These are phyloP conservation scores for Propithecus deckenii DNA, from an alignment of 2,797 vertebrate species.

Conservation along the genomic window DNA sequence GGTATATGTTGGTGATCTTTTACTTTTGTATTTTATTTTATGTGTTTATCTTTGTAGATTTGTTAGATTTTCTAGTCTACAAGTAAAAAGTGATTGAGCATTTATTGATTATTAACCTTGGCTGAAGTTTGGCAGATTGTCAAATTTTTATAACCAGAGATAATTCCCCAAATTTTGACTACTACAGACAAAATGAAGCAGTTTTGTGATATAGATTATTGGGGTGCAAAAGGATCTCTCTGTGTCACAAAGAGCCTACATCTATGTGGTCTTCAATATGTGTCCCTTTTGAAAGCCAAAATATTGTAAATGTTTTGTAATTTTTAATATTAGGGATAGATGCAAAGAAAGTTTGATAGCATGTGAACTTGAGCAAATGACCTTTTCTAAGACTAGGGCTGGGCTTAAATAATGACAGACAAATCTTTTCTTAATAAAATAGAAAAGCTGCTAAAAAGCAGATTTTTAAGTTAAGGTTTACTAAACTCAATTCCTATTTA, in stretches of 20 bases:
- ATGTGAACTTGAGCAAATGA: slow-evolving; percentile 83
- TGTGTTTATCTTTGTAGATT: slow-evolving; percentile 65
- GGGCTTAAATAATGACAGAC: slow-evolving; percentile 82
- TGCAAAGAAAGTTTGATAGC: slow-evolving; percentile 82
- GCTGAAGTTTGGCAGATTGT: slow-evolving; percentile 60
- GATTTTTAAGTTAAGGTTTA: slow-evolving; percentile 81
- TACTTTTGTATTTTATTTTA: slow-evolving; percentile 72
- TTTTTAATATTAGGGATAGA: slow-evolving; percentile 79
- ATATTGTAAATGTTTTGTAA: slow-evolving; percentile 80
- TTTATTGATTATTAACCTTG: slow-evolving; percentile 51
- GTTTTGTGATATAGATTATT: slow-evolving; percentile 71
- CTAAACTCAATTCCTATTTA: slow-evolving; percentile 81
- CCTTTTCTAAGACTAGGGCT: slow-evolving; percentile 88
- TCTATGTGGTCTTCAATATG: slow-evolving; percentile 33
- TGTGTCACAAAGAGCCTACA: slow-evolving; percentile 71
- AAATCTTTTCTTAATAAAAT: slow-evolving; percentile 71
- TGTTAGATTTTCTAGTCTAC: slow-evolving; percentile 77
- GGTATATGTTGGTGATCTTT: slow-evolving; percentile 69
- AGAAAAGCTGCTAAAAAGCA: slow-evolving; percentile 81
- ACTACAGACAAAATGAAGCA: slow-evolving; percentile 57
- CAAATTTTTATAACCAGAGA: slow-evolving; percentile 68
- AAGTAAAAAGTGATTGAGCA: slow-evolving; percentile 66
- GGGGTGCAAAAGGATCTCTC: slow-evolving; percentile 69
- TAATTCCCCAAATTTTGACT: slow-evolving; percentile 67
- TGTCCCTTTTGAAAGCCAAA: slow-evolving; percentile 75